A percentile compares a stretch with the other conserved stretches of the same genome.
phyloP scores from a whole-genome alignment of 2,888 invertebrate genomes.

The Dryomyza anilis region DNA sequence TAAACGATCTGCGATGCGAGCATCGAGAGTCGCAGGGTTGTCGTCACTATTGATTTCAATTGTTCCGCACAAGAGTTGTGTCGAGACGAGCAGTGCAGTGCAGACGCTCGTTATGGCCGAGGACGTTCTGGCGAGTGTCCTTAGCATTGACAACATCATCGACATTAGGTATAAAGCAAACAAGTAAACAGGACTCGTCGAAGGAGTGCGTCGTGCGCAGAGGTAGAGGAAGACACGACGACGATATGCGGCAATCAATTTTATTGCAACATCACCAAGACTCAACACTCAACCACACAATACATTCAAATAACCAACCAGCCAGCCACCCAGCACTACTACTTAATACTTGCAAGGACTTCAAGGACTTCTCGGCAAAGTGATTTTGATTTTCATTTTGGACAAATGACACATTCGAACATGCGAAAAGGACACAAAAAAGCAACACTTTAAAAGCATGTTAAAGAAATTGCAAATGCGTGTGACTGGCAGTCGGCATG shows the following conservation, averaged over 20 bases:
- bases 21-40: neutral
- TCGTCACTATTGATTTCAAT: neutral
- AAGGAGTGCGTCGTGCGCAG: neutral
- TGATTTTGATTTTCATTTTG: slow-evolving; percentile 14
- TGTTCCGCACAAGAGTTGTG: neutral
- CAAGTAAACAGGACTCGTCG: neutral
- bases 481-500: neutral
- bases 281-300: no score
- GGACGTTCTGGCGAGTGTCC: neutral
- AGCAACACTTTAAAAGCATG: slow-evolving; percentile 10
- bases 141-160: neutral
- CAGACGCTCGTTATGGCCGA: neutral
- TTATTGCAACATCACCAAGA: slow-evolving; percentile 16
- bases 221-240: neutral
- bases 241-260: slow-evolving; percentile 16
- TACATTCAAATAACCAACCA: no score
- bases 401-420: slow-evolving; percentile 12
- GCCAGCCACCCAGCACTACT: no score
- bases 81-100: neutral
- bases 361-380: slow-evolving; percentile 6
- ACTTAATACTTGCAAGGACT: no score
- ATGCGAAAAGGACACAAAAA: neutral
- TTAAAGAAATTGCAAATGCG: slow-evolving; percentile 10
- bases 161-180: neutral
- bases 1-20: slow-evolving; percentile 6